These are phyloP conservation scores for Habropoda laboriosa DNA, from an alignment of 1,140 invertebrate species.

Conservation along the genomic window DNA sequence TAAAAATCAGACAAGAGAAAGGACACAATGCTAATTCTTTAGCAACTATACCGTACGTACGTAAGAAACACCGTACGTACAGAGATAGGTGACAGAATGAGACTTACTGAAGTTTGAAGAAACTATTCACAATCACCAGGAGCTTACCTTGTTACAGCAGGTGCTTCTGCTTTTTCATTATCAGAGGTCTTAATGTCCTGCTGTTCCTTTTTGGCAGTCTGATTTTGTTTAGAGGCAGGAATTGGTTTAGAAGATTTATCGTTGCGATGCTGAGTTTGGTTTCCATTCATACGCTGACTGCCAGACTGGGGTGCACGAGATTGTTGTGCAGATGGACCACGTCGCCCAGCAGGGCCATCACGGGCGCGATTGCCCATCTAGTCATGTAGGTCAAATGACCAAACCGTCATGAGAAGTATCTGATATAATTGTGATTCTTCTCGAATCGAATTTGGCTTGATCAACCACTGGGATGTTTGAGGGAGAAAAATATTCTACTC, in stretches of 20 bases:
- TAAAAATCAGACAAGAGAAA: slow-evolving; percentile 48
- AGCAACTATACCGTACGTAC: slow-evolving; percentile 46
- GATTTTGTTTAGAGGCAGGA: slow-evolving; percentile 82
- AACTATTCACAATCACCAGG: slow-evolving; percentile 77
- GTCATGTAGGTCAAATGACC: slow-evolving; percentile 79
- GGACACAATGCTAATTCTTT: slow-evolving; percentile 46
- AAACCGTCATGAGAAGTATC: slow-evolving; percentile 77
- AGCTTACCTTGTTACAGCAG: slow-evolving; percentile 81
- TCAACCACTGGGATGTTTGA: slow-evolving; percentile 62
- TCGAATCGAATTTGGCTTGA: slow-evolving; percentile 68
- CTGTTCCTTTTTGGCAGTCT: slow-evolving; percentile 81
- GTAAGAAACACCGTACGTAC: slow-evolving; percentile 55
- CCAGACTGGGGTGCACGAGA: slow-evolving; percentile 80
- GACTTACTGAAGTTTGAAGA: slow-evolving; percentile 75
- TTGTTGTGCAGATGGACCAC: slow-evolving; percentile 79
- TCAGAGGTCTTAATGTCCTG: slow-evolving; percentile 81
- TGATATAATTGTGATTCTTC: slow-evolving; percentile 67
- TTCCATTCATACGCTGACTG: slow-evolving; percentile 82
- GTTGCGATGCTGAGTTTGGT: slow-evolving; percentile 82
- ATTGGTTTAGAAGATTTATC: slow-evolving; percentile 82
- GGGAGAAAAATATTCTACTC: slow-evolving; percentile 63
- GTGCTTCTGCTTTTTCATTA: slow-evolving; percentile 81
- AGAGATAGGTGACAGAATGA: slow-evolving; percentile 65
- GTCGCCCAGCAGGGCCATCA: slow-evolving; percentile 80
- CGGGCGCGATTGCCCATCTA: slow-evolving; percentile 82